Evolutionary conservation across 2,888 invertebrate genomes (phyloP).

Genomic region (Anthrax anthrax): DNA sequence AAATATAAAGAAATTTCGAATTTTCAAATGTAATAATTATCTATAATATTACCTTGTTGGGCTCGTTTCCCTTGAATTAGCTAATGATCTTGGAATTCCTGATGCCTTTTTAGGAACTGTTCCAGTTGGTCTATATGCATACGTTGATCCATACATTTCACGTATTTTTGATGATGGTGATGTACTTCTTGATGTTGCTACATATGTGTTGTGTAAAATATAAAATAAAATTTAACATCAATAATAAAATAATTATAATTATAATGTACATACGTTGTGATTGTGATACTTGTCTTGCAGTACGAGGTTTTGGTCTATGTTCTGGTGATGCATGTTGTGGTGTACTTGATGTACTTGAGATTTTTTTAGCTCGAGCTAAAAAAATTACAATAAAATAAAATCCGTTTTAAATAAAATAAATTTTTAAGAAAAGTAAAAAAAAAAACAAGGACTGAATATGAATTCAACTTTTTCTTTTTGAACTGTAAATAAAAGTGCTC

Average conservation of each 20-base stretch:
- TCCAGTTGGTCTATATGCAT: constrained; percentile 30
- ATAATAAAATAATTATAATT: background rate
- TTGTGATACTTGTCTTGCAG: constrained; percentile 62
- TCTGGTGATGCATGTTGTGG: constrained; percentile 39
- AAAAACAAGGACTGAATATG: too few relatives aligned
- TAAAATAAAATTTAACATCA: constrained; percentile 9
- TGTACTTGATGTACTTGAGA: constrained; percentile 28
- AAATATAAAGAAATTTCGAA: background rate
- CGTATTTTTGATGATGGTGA: constrained; percentile 80
- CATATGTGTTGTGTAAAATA: background rate
- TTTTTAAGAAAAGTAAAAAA: too few relatives aligned
- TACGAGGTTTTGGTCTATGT: constrained; percentile 42
- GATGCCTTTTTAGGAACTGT: constrained; percentile 51
- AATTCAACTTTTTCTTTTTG: too few relatives aligned
- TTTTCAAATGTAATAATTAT: too few relatives aligned
- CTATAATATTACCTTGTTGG: constrained; percentile 38
- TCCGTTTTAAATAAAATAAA: too few relatives aligned
- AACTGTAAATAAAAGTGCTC: too few relatives aligned
- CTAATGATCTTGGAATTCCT: constrained; percentile 54
- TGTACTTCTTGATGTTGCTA: constrained; percentile 84
- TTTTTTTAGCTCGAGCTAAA: constrained; percentile 51
- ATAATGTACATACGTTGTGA: constrained; percentile 67
- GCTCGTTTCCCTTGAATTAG: constrained; percentile 53
- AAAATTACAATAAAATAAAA: background rate
- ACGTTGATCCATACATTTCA: constrained; percentile 44